These are phyloP conservation scores for Goniozus legneri DNA, from an alignment of 1,140 invertebrate genomes.

Conservation along the genomic window DNA sequence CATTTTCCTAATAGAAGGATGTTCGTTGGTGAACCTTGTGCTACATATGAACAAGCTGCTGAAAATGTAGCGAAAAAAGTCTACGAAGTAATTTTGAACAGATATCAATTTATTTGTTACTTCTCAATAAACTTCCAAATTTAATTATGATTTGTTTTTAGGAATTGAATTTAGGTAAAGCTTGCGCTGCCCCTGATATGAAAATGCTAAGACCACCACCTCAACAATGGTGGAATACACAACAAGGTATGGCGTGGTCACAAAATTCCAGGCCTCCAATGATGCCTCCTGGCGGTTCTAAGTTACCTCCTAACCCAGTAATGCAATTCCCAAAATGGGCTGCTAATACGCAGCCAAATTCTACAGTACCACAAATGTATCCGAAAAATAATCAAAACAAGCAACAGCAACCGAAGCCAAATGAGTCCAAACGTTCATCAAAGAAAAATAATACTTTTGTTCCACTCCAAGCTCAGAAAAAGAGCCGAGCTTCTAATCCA, in stretches of 20 bases:
- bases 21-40: constrained; percentile 38
- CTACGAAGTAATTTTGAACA: constrained; percentile 38
- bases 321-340: constrained; percentile 26
- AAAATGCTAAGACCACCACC: constrained; percentile 30
- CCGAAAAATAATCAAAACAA: constrained; percentile 11
- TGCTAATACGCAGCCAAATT: constrained; percentile 11
- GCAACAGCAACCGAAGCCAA: constrained; percentile 8
- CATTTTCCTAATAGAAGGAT: constrained; percentile 36
- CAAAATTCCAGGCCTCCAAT: constrained; percentile 23
- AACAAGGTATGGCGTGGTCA: constrained; percentile 15
- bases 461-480: constrained; percentile 52
- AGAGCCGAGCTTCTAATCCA: constrained; percentile 32
- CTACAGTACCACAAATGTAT: background rate
- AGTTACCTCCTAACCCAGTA: constrained; percentile 17
- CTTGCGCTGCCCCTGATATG: constrained; percentile 14
- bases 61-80: constrained; percentile 48
- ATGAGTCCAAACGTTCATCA: constrained; percentile 29
- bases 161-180: constrained; percentile 28
- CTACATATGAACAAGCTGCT: constrained; percentile 40
- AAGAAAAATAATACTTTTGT: constrained; percentile 43
- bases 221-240: constrained; percentile 34
- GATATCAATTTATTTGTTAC: no score
- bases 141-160: constrained; percentile 16
- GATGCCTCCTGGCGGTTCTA: constrained; percentile 12
- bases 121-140: no score